Base-by-base conservation (phyloP, 1,140 invertebrate species). In the Melipona quadrifasciata region DNA sequence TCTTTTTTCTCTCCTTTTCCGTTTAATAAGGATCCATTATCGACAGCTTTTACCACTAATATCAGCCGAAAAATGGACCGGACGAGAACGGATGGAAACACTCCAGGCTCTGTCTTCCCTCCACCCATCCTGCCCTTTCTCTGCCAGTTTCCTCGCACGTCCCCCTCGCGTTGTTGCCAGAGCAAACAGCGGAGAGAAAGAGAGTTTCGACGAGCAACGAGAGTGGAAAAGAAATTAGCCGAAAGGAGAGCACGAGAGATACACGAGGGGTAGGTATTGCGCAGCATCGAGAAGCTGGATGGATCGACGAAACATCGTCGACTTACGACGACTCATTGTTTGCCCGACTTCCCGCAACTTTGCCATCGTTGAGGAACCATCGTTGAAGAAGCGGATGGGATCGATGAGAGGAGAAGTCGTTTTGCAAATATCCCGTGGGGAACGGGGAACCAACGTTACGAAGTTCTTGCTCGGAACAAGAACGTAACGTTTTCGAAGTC, bases 1-100 rank as follows among this genome's bases (percentile, higher is more conserved):
- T 67, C 19, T 67, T 31, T 17, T 31, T 21, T n/a, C 21, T 34
- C 53, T 76, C 82, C 19, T 39, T 24, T 78, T 74, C 51, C 27
- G 39, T 75, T 75, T 82, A 75, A 82, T 76, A 76, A 76, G 61
- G 24, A 47, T 68, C 80, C 51, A 82, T 82, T 77, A 76, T 77
- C 27, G 64, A 27, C 51, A 51, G 72, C 80, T 82, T 82, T 82
- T 67, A 82, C 80, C 47, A 34, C 16, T 39, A 75, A 76, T 76
- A 76, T 34, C 24, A 24, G 58, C 47, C 21, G 51, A 76, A 68
- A 68, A 55, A 39, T 57, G 61, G 24, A 75, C 21, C 47, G 14
- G 14, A n/a, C 55, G 2, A 17, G 21, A 81, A 16, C 55, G 31
- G 24, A 47, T 34, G 24, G 72, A 75, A 75, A 82, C 71, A 82